A percentile compares a stretch with the other conserved stretches of the same genome.
Evolutionary conservation across 2,797 vertebrate genomes (phyloP).

Genomic region (Petrocephalus schoutedeni): DNA sequence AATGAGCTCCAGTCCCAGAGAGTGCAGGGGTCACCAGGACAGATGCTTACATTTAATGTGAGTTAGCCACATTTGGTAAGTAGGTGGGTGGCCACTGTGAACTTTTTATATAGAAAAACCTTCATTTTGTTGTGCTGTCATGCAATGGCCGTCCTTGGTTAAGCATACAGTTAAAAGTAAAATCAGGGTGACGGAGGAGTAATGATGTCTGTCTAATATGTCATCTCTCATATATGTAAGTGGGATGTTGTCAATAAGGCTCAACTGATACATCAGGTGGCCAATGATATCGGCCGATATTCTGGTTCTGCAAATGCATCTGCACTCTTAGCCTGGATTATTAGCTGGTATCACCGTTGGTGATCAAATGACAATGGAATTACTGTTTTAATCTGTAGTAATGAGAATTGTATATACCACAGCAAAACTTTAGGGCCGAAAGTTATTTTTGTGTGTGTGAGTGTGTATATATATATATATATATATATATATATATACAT

Average conservation of each 20-base stretch:
- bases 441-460: background rate
- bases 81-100: background rate
- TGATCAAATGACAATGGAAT: background rate
- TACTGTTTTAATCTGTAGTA: background rate
- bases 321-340: background rate
- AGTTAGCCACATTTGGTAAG: background rate
- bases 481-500: too few species aligned
- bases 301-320: background rate
- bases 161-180: background rate
- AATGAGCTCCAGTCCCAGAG: constrained; percentile 61
- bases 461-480: too few species aligned
- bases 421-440: background rate
- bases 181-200: background rate
- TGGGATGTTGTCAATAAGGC: background rate
- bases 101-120: background rate
- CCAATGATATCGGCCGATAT: background rate
- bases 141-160: background rate
- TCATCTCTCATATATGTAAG: background rate
- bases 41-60: background rate
- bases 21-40: background rate
- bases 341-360: background rate
- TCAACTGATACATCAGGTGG: background rate
- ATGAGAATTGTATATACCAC: background rate
- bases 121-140: background rate
- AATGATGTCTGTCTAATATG: background rate